A percentile compares a stretch with the other conserved stretches of the same genome.
Conservation (phyloP, 2,113 vertebrate species). For the Aplodontia rufa region DNA sequence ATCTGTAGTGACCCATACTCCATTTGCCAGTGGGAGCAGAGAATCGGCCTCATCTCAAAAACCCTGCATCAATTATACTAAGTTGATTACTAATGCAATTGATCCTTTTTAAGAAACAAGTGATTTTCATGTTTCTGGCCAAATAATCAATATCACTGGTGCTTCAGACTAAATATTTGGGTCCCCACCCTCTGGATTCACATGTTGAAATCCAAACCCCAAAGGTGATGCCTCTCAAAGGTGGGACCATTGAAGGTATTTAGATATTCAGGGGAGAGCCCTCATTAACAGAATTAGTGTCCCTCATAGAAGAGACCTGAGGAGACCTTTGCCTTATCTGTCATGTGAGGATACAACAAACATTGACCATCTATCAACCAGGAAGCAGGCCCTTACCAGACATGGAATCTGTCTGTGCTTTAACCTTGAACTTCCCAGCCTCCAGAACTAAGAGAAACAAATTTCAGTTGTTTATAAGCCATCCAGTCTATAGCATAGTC, state of each 20-base stretch:
- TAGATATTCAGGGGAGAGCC: background rate
- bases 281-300: too few relatives aligned
- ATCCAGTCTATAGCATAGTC: background rate
- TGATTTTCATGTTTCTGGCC: constrained; percentile 19
- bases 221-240: background rate
- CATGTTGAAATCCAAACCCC: background rate
- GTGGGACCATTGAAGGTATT: background rate
- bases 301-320: background rate
- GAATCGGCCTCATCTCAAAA: too few relatives aligned
- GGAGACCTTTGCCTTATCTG: background rate
- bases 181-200: background rate
- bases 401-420: background rate
- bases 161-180: background rate
- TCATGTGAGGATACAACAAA: background rate
- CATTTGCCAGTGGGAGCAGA: too few relatives aligned
- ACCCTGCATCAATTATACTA: too few relatives aligned
- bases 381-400: background rate
- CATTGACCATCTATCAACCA: background rate
- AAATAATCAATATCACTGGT: background rate
- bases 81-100: constrained; percentile 6
- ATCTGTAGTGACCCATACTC: too few relatives aligned
- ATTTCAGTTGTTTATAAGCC: background rate
- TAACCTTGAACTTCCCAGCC: background rate
- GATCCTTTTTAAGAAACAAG: background rate
- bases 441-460: background rate